A percentile compares a stretch with the other conserved stretches of the same genome.
Evolutionary conservation across 2,888 invertebrate genomes (phyloP).

Genomic region (Dorcus parallelipipedus): DNA sequence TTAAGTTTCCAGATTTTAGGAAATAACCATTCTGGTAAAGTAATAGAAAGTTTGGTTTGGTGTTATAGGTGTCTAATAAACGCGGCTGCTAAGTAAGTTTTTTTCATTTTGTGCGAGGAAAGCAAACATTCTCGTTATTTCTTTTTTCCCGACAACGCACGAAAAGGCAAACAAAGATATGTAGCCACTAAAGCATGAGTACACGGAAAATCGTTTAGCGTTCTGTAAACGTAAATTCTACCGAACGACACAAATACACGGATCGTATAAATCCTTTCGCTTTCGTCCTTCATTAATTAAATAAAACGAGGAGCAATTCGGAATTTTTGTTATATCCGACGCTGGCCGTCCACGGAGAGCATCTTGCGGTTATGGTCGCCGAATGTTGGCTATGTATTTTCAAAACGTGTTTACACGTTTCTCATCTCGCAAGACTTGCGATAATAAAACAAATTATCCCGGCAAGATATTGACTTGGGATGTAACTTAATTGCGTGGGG

Average conservation of each 20-base stretch:
- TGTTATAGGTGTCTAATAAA: too few relatives aligned
- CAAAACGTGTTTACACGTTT: background rate
- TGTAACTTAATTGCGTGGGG: conserved; percentile 42
- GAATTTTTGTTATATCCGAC: too few relatives aligned
- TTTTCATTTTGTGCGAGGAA: background rate
- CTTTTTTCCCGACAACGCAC: conserved; percentile 24
- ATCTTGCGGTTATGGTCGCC: too few relatives aligned
- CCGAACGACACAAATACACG: conserved; percentile 10
- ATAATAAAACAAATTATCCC: conserved; percentile 15
- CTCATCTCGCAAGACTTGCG: conserved; percentile 8
- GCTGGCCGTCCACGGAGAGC: too few relatives aligned
- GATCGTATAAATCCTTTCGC: conserved; percentile 6
- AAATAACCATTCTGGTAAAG: too few relatives aligned
- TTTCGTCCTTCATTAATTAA: conserved; percentile 11
- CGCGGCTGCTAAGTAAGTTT: too few relatives aligned
- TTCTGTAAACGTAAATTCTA: conserved; percentile 11
- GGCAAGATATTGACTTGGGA: conserved; percentile 39
- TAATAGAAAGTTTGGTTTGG: too few relatives aligned
- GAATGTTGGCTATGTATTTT: background rate
- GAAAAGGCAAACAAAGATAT: conserved; percentile 35
- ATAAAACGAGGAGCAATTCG: too few relatives aligned
- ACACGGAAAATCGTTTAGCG: conserved; percentile 35
- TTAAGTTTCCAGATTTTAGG: too few relatives aligned
- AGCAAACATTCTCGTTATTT: conserved; percentile 17
- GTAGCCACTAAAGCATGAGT: conserved; percentile 32